A percentile compares a stretch with the other conserved stretches of the same genome.
Evolutionary conservation across 2,113 vertebrate genomes (phyloP).

Genomic region (Spilogale gracilis): DNA sequence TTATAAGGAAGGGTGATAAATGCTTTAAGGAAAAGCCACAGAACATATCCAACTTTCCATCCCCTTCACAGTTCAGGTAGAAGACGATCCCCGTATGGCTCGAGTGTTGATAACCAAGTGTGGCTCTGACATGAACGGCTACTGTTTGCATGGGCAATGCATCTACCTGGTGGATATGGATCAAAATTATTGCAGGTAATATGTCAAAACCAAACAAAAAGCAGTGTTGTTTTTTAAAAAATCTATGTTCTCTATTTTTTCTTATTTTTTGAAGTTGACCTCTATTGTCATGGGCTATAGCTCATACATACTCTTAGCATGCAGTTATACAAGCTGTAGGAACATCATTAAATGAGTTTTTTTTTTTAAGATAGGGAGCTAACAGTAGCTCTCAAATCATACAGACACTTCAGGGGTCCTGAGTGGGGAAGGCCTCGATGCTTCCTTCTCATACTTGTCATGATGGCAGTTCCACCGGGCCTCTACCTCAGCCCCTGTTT

Average conservation of each 20-base stretch:
- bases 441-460: background rate
- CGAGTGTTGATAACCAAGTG: conserved; percentile 85
- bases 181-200: conserved; percentile 88
- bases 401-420: background rate
- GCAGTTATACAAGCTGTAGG: background rate
- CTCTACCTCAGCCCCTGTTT: background rate
- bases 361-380: background rate
- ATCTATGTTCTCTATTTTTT: background rate
- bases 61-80: conserved; percentile 84
- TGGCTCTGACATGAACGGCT: conserved; percentile 86
- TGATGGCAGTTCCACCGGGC: background rate
- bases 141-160: conserved; percentile 89
- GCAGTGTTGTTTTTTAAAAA: background rate
- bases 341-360: background rate
- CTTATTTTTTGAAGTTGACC: background rate
- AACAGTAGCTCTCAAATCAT: background rate
- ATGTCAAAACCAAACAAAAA: background rate
- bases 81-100: conserved; percentile 83
- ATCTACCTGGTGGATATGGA: conserved; percentile 87
- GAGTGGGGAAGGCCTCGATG: background rate
- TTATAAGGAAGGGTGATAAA: background rate
- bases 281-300: background rate
- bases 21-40: background rate
- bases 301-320: background rate
- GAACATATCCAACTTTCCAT: background rate